Evolutionary conservation across 1,140 invertebrate genomes (phyloP).

Genomic region (Drosophila elegans): DNA sequence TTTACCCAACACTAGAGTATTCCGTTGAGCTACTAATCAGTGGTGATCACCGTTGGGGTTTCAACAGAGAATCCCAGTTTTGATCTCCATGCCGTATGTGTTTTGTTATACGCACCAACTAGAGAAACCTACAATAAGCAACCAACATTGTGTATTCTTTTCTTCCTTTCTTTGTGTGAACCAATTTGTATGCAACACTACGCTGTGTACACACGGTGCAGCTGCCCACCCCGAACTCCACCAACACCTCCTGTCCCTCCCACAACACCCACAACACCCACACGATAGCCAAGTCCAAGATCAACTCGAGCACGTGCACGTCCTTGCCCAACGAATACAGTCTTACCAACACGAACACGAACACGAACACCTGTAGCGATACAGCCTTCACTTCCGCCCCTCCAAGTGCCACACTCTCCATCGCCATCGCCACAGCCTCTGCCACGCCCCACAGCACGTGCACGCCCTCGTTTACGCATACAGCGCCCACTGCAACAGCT

Average conservation of each 20-base stretch:
- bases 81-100: constrained; percentile 3
- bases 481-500: constrained; percentile 45
- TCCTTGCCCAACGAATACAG: constrained; percentile 51
- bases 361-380: constrained; percentile 21
- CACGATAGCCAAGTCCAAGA: constrained; percentile 34
- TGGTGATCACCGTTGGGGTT: constrained; percentile 14
- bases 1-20: not conserved
- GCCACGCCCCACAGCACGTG: constrained; percentile 61
- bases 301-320: constrained; percentile 66
- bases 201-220: constrained; percentile 36
- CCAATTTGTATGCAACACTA: constrained; percentile 34
- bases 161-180: constrained; percentile 77
- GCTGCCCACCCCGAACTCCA: constrained; percentile 37
- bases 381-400: constrained; percentile 20
- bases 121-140: constrained; percentile 42
- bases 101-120: constrained; percentile 27
- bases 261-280: constrained; percentile 53
- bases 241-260: constrained; percentile 55
- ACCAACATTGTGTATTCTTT: constrained; percentile 70
- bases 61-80: constrained; percentile 2
- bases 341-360: constrained; percentile 18
- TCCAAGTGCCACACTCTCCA: constrained; percentile 23
- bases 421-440: constrained; percentile 26
- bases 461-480: constrained; percentile 65
- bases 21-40: not conserved